These are phyloP conservation scores for Otocyon megalotis DNA, from an alignment of 2,113 vertebrate species.

Conservation along the genomic window DNA sequence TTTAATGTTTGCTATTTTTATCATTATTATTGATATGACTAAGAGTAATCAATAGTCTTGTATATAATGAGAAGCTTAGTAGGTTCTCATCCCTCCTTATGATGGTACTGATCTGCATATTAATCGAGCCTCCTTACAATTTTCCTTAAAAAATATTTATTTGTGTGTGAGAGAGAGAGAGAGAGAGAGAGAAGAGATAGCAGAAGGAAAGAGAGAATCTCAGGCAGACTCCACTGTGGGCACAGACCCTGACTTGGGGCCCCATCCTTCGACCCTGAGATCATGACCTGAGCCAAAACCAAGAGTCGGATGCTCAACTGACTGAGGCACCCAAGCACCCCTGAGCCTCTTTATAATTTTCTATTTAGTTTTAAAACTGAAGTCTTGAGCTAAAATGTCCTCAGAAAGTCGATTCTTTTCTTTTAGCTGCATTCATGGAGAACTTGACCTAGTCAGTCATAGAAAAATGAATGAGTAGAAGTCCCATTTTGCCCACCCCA, in stretches of 20 bases:
- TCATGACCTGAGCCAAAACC: neutral
- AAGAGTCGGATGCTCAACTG: neutral
- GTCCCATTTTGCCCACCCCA: neutral
- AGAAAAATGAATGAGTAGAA: neutral
- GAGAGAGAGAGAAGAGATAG: neutral
- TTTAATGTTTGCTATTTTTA: slow-evolving; percentile 25
- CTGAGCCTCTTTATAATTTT: neutral
- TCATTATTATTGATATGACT: neutral
- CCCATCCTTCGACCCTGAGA: neutral
- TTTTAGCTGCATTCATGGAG: neutral
- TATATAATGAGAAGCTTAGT: neutral
- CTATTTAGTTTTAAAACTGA: slow-evolving; percentile 19
- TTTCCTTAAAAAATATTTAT: neutral
- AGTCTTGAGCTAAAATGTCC: neutral
- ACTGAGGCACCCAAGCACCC: neutral
- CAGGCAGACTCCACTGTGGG: neutral
- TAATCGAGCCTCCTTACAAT: neutral
- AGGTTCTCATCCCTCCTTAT: neutral
- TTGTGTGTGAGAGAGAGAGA: neutral
- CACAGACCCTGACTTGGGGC: neutral
- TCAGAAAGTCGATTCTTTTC: neutral
- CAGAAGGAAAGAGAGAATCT: neutral
- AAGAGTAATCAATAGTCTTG: neutral
- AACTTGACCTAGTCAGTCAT: neutral
- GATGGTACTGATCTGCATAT: neutral